Conservation (phyloP, 2,113 vertebrate species). For the Machaerirhynchus nigripectus region DNA sequence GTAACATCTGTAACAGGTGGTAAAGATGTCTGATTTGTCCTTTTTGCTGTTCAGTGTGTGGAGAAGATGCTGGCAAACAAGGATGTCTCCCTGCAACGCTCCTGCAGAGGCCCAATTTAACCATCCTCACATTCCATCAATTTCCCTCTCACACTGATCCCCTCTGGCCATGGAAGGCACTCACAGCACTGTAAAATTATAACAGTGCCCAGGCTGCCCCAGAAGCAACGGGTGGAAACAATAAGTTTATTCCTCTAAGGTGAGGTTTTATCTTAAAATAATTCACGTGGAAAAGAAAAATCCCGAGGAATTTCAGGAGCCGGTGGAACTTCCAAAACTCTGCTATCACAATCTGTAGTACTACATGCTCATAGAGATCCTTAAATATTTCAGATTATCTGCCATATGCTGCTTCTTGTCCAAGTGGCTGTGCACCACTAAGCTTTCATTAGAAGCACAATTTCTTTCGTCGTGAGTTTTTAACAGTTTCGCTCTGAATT, state of each 20-base stretch:
- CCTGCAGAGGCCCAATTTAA: not conserved
- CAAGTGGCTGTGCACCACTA: not conserved
- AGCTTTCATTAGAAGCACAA: not conserved
- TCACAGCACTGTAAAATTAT: not conserved
- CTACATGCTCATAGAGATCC: not conserved
- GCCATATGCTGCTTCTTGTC: not conserved
- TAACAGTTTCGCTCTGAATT: not conserved
- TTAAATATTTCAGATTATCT: not conserved
- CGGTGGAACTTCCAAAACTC: not conserved
- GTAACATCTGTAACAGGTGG: not conserved
- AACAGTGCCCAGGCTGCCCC: not conserved
- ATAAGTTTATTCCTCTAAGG: not conserved
- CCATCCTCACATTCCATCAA: not conserved
- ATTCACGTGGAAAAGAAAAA: not conserved
- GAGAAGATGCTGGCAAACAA: not conserved
- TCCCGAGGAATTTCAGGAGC: not conserved
- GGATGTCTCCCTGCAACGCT: not conserved
- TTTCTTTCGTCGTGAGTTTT: not conserved
- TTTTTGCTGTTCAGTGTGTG: not conserved
- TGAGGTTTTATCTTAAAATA: not conserved
- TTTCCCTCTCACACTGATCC: not conserved
- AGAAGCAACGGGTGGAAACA: not conserved
- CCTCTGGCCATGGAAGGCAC: not conserved
- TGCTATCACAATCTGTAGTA: not conserved
- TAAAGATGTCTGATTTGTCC: not conserved